These are phyloP conservation scores for Pipistrellus kuhlii DNA, from an alignment of 2,797 vertebrate genomes.

Conservation along the genomic window DNA sequence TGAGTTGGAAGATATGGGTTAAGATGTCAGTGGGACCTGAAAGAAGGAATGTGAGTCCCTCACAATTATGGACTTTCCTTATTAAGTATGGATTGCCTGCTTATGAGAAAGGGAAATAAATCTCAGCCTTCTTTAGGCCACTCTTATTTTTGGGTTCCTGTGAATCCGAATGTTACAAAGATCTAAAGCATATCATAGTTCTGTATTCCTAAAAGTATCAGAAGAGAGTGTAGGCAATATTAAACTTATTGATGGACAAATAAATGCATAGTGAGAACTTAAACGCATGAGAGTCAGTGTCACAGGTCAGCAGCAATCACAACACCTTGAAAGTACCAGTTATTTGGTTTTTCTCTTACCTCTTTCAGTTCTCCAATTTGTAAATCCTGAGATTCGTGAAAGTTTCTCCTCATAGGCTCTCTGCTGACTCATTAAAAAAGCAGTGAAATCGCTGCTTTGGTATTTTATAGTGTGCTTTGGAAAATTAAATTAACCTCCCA, in stretches of 20 bases:
- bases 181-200: constrained; percentile 12
- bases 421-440: constrained; percentile 32
- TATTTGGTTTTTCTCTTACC: neutral
- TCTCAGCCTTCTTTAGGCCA: no score
- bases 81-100: neutral
- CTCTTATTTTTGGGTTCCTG: neutral
- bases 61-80: neutral
- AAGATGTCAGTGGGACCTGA: neutral
- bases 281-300: neutral
- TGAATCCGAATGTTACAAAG: neutral
- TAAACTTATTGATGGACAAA: neutral
- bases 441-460: neutral
- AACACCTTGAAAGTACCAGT: neutral
- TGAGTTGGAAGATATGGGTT: neutral
- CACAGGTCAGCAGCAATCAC: neutral
- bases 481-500: constrained; percentile 26
- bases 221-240: neutral
- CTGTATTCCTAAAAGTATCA: neutral
- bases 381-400: neutral
- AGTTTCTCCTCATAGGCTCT: neutral
- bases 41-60: neutral
- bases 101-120: neutral
- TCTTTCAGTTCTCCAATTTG: neutral
- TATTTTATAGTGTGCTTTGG: constrained; percentile 15
- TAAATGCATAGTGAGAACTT: neutral